phyloP scores from a whole-genome alignment of 1,140 invertebrate genomes.

The Polypedilum pembai region DNA sequence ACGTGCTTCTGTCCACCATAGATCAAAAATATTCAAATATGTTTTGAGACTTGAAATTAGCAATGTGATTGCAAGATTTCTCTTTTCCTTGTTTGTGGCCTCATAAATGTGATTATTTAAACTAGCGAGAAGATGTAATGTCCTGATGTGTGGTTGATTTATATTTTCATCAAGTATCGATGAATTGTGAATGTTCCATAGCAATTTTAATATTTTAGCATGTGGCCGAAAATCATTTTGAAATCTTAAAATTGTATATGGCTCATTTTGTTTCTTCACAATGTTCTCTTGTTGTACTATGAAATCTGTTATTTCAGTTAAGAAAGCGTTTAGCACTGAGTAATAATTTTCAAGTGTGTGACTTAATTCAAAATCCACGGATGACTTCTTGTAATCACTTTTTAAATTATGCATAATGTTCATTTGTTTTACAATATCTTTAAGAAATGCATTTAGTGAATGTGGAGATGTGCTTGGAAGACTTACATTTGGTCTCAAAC shows the following conservation, averaged over 20 bases:
- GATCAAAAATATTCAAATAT: constrained; percentile 38
- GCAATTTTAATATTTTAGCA: constrained; percentile 27
- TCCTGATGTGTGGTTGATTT: constrained; percentile 33
- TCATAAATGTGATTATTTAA: constrained; percentile 10
- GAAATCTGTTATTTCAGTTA: neutral
- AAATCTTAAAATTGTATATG: neutral
- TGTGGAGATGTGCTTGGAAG: constrained; percentile 36
- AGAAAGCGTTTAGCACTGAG: neutral
- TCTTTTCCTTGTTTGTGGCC: neutral
- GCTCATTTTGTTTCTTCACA: neutral
- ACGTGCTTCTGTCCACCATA: constrained; percentile 37
- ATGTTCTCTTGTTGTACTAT: neutral
- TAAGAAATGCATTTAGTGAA: neutral
- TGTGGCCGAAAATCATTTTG: neutral
- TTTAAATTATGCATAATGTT: neutral
- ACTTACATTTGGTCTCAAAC: constrained; percentile 33
- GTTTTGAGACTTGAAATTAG: constrained; percentile 32
- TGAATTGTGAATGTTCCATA: neutral
- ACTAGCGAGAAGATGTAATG: constrained; percentile 34
- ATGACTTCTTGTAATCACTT: neutral
- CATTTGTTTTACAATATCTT: neutral
- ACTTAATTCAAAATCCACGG: neutral
- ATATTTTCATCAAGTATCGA: neutral
- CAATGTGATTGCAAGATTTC: constrained; percentile 33
- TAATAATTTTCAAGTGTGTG: neutral